phyloP scores from a whole-genome alignment of 2,113 vertebrate genomes.

The Petromus typicus region DNA sequence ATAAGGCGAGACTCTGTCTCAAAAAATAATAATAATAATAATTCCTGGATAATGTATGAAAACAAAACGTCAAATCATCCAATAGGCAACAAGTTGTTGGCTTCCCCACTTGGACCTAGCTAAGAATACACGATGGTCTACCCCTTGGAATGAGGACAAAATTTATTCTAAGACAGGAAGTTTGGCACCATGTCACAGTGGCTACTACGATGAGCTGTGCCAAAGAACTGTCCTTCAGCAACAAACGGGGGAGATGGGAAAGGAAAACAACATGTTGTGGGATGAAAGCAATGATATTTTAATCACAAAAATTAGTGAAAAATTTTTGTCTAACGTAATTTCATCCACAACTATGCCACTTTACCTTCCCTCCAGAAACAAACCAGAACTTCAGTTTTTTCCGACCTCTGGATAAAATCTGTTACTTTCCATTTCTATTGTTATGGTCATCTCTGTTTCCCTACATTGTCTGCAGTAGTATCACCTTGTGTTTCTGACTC shows the following conservation, averaged over 20 bases:
- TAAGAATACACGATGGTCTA: not conserved
- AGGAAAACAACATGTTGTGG: not conserved
- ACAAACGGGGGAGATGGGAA: not conserved
- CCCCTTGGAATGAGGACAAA: not conserved
- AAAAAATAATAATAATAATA: no score
- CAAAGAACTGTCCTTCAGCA: not conserved
- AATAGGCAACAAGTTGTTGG: not conserved
- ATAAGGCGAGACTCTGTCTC: no score
- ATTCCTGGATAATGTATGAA: not conserved
- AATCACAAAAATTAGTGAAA: not conserved
- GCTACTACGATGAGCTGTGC: rapidly evolving
- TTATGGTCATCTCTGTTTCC: no score
- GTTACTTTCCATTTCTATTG: not conserved
- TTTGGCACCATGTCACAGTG: not conserved
- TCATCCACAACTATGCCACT: not conserved
- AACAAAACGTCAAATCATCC: not conserved
- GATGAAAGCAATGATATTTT: not conserved
- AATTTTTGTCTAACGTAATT: not conserved
- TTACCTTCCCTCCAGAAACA: not conserved
- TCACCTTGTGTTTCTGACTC: not conserved
- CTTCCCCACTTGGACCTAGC: not conserved
- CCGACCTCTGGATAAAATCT: not conserved
- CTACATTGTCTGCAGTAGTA: not conserved
- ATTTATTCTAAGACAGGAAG: not conserved
- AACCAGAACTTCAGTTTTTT: not conserved